A percentile compares a stretch with the other conserved stretches of the same genome.
Conservation (phyloP, 2,888 invertebrate genomes). For the Trachelus stipa region DNA sequence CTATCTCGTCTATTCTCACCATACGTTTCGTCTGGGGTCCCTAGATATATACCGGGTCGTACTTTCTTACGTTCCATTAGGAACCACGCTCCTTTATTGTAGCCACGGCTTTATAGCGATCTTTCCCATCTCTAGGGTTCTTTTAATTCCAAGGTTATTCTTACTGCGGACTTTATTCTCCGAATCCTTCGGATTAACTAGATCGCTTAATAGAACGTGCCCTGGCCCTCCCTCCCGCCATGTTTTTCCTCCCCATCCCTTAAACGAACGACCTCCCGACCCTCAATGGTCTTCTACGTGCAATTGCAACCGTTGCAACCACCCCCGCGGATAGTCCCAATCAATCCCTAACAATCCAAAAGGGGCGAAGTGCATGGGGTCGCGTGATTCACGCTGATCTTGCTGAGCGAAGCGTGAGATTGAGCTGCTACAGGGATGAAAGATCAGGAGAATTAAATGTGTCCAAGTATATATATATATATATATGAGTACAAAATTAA, state of each 20-base stretch:
- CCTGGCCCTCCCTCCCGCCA: neutral
- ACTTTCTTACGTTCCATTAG: too few relatives aligned
- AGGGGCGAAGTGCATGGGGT: slow-evolving; percentile 22
- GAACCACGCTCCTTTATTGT: neutral
- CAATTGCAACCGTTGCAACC: slow-evolving; percentile 38
- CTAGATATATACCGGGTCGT: too few relatives aligned
- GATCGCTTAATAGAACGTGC: neutral
- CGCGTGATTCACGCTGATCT: slow-evolving; percentile 32
- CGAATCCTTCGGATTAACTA: neutral
- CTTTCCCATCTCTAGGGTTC: neutral
- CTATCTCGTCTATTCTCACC: too few relatives aligned
- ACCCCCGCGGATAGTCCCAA: slow-evolving; percentile 15
- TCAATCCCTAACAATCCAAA: slow-evolving; percentile 25
- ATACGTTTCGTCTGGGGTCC: too few relatives aligned
- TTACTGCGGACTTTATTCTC: neutral
- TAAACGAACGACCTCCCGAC: neutral
- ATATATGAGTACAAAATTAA: neutral
- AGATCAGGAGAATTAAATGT: slow-evolving; percentile 1
- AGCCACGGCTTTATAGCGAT: neutral
- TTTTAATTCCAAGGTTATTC: neutral
- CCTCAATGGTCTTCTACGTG: slow-evolving; percentile 8
- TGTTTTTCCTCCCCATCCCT: neutral
- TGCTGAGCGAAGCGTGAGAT: slow-evolving; percentile 37
- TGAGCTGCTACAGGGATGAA: slow-evolving; percentile 20
- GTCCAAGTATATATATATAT: neutral